A percentile compares a stretch with the other conserved stretches of the same genome.
Conservation (phyloP, 2,888 invertebrate species). For the Brachyopa scutellaris region DNA sequence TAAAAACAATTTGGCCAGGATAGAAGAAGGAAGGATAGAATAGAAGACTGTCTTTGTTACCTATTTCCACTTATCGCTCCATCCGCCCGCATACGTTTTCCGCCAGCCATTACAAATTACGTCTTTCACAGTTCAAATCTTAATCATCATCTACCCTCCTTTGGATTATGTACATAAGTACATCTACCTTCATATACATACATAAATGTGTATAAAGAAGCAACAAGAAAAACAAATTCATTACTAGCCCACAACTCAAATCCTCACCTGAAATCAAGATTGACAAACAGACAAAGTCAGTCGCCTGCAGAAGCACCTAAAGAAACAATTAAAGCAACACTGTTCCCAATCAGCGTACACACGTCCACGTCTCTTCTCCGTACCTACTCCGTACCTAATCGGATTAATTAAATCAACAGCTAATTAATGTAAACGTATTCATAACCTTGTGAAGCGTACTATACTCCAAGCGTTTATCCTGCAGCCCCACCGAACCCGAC, state of each 20-base stretch:
- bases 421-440: constrained; percentile 78
- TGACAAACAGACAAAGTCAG: background rate
- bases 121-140: background rate
- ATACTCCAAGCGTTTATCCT: background rate
- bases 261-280: background rate
- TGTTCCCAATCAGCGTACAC: constrained; percentile 50
- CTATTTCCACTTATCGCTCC: no score
- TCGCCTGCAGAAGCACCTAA: constrained; percentile 14
- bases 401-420: constrained; percentile 80
- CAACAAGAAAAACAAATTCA: constrained; percentile 1
- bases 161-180: no score
- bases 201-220: background rate
- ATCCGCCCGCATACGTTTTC: no score
- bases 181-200: no score
- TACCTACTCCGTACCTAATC: constrained; percentile 34
- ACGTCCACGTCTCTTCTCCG: background rate
- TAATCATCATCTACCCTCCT: background rate
- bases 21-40: no score
- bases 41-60: no score
- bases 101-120: no score
- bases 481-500: no score
- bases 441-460: constrained; percentile 46
- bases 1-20: no score
- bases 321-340: constrained; percentile 54
- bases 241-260: background rate